These are phyloP conservation scores for Apis florea DNA, from an alignment of 1,140 invertebrate genomes.

Conservation along the genomic window DNA sequence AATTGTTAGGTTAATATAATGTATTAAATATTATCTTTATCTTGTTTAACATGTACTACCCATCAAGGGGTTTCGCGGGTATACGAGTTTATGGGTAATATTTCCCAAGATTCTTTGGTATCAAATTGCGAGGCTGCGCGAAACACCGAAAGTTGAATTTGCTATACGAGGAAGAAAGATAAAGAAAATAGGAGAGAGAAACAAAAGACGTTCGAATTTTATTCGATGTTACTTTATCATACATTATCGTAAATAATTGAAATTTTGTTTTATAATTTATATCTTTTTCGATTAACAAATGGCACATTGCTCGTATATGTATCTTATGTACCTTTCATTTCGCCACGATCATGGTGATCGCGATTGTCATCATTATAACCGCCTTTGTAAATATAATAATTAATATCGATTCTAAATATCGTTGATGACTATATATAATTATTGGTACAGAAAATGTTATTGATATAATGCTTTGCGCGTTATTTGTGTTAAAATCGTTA, in stretches of 20 bases:
- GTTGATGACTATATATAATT: not conserved
- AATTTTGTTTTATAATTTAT: not conserved
- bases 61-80: constrained; percentile 62
- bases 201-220: constrained; percentile 43
- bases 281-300: constrained; percentile 3
- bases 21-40: not conserved
- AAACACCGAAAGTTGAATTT: constrained; percentile 58
- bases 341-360: too few relatives aligned
- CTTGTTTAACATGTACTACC: constrained; percentile 25
- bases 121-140: constrained; percentile 44
- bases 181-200: constrained; percentile 26
- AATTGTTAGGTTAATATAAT: not conserved
- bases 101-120: constrained; percentile 74
- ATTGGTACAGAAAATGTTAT: not conserved
- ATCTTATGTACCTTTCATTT: not conserved
- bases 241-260: not conserved
- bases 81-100: constrained; percentile 73
- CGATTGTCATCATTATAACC: too few relatives aligned
- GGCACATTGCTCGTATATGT: not conserved
- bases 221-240: not conserved
- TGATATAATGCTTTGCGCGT: not conserved
- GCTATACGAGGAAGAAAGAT: constrained; percentile 10
- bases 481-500: not conserved
- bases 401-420: not conserved
- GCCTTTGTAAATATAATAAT: not conserved